These are phyloP conservation scores for Octopus bimaculoides DNA, from an alignment of 1,140 invertebrate genomes.

Conservation along the genomic window DNA sequence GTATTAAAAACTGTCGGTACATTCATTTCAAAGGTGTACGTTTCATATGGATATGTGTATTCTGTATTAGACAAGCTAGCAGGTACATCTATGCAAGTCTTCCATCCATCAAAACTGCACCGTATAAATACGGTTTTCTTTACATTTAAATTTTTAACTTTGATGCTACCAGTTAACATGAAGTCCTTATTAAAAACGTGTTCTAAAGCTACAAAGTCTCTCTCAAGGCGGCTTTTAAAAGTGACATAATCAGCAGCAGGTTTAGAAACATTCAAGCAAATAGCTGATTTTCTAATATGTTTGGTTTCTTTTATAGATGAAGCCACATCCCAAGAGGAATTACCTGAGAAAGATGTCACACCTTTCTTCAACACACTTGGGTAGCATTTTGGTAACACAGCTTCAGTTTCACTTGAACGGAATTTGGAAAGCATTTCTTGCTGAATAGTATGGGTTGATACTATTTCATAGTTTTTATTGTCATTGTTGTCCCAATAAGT, in stretches of 20 bases:
- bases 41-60: constrained; percentile 72
- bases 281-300: constrained; percentile 5
- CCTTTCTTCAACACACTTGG: constrained; percentile 1
- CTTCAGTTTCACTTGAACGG: neutral
- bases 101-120: neutral
- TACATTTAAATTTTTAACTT: neutral
- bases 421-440: constrained; percentile 2
- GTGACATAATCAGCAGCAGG: constrained; percentile 1
- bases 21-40: constrained; percentile 83
- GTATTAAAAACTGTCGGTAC: constrained; percentile 63
- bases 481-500: constrained; percentile 6
- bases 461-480: neutral
- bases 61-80: constrained; percentile 28
- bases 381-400: neutral
- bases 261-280: constrained; percentile 5
- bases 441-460: neutral
- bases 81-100: constrained; percentile 29
- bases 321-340: neutral
- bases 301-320: neutral
- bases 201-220: neutral
- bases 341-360: neutral
- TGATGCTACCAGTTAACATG: constrained; percentile 1
- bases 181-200: constrained; percentile 1
- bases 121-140: neutral
- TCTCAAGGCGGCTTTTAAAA: neutral